These are phyloP conservation scores for Hemithea aestivaria DNA, from an alignment of 2,888 invertebrate genomes.

Conservation along the genomic window DNA sequence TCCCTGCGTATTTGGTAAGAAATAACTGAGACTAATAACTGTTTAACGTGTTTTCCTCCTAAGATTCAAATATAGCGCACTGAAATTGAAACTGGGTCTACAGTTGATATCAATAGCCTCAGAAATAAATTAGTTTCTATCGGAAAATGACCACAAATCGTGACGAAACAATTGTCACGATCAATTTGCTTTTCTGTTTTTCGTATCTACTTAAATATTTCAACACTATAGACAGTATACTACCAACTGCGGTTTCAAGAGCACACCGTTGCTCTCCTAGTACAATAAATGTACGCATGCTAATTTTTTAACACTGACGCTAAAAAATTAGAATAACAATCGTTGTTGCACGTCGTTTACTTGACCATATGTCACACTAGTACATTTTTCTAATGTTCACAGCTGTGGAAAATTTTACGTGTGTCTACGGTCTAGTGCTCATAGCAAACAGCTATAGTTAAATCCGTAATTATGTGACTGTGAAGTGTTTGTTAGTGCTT, in stretches of 20 bases:
- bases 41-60: no score
- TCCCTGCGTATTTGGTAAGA: no score
- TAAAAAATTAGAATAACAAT: no score
- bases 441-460: slow-evolving; percentile 11
- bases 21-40: no score
- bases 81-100: no score
- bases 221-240: slow-evolving; percentile 17
- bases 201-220: slow-evolving; percentile 12
- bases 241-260: slow-evolving; percentile 18
- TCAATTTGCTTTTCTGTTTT: slow-evolving; percentile 19
- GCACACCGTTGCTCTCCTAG: slow-evolving; percentile 5
- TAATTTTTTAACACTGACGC: no score
- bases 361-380: no score
- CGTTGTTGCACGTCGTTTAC: no score
- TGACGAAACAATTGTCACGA: slow-evolving; percentile 60
- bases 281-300: no score
- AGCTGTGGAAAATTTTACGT: no score
- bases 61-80: no score
- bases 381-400: no score
- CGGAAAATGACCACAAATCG: slow-evolving; percentile 56
- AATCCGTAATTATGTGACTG: slow-evolving; percentile 32
- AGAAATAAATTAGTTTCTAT: slow-evolving; percentile 24
- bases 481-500: slow-evolving; percentile 25
- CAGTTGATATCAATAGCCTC: slow-evolving; percentile 14
- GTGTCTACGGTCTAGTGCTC: background rate